These are phyloP conservation scores for Thyatira batis DNA, from an alignment of 2,888 invertebrate species.

Conservation along the genomic window DNA sequence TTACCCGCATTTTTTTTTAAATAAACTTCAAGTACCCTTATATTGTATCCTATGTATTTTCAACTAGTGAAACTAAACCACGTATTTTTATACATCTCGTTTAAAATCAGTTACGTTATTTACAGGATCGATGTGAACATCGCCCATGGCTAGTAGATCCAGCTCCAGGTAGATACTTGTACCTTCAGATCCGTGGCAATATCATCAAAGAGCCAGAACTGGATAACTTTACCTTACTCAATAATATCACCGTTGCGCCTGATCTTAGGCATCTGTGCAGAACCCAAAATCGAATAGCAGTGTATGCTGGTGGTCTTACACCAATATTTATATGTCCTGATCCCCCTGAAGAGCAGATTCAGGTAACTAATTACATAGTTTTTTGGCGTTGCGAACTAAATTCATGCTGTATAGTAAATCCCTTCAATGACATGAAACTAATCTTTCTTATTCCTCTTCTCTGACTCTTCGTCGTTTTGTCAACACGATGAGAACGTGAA, in stretches of 20 bases:
- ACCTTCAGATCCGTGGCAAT: constrained; percentile 88
- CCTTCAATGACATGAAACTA: too few species aligned
- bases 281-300: constrained; percentile 89
- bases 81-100: too few species aligned
- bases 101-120: too few species aligned
- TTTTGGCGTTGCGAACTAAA: too few species aligned
- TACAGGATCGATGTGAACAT: constrained; percentile 89
- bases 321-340: constrained; percentile 84
- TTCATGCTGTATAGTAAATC: too few species aligned
- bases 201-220: constrained; percentile 75
- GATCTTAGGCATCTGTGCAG: constrained; percentile 84
- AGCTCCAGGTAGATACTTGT: constrained; percentile 88
- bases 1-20: too few species aligned
- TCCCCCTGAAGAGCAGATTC: constrained; percentile 63
- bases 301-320: constrained; percentile 87
- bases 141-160: constrained; percentile 92
- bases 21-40: too few species aligned
- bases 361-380: constrained; percentile 21
- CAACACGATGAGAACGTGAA: too few species aligned
- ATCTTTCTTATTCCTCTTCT: too few species aligned
- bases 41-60: too few species aligned
- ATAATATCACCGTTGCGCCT: constrained; percentile 82
- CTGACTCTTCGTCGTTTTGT: too few species aligned
- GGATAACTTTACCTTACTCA: constrained; percentile 77
- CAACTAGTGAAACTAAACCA: too few species aligned